These are phyloP conservation scores for Syngnathus acus DNA, from an alignment of 2,797 vertebrate genomes.

Conservation along the genomic window DNA sequence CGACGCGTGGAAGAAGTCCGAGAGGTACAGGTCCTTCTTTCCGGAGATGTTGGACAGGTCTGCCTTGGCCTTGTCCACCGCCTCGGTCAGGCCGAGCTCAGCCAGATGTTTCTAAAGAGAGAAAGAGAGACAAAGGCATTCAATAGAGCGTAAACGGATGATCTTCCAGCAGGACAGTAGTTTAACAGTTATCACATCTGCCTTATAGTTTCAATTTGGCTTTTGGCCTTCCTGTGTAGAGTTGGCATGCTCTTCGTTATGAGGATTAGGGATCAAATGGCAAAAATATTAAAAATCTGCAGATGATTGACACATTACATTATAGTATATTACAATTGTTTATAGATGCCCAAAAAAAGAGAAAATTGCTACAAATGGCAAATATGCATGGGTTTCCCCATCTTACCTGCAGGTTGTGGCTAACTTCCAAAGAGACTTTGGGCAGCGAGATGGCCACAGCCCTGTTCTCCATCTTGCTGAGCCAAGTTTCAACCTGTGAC, in stretches of 20 bases:
- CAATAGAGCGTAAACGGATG: background rate
- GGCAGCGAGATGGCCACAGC: constrained; percentile 90
- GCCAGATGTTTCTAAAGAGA: constrained; percentile 83
- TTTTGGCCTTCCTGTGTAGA: too few species aligned
- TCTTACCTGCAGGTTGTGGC: constrained; percentile 75
- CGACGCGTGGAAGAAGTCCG: constrained; percentile 84
- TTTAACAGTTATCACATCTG: too few species aligned
- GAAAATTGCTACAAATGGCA: background rate
- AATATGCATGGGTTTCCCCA: background rate
- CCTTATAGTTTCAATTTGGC: too few species aligned
- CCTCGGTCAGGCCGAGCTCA: constrained; percentile 87
- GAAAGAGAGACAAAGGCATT: background rate
- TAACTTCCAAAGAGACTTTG: constrained; percentile 74
- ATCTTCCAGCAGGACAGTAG: too few species aligned
- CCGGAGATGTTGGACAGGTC: constrained; percentile 95
- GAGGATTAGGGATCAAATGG: too few species aligned
- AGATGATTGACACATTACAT: too few species aligned
- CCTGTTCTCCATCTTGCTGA: constrained; percentile 79
- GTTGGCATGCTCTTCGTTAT: too few species aligned
- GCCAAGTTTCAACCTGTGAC: constrained; percentile 85
- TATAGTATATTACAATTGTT: too few species aligned
- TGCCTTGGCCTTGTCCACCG: constrained; percentile 91
- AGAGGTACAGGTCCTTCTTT: constrained; percentile 94
- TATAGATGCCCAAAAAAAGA: too few species aligned
- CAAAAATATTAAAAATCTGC: too few species aligned